phyloP scores from a whole-genome alignment of 1,140 invertebrate genomes.

The Lepidurus arcticus region DNA sequence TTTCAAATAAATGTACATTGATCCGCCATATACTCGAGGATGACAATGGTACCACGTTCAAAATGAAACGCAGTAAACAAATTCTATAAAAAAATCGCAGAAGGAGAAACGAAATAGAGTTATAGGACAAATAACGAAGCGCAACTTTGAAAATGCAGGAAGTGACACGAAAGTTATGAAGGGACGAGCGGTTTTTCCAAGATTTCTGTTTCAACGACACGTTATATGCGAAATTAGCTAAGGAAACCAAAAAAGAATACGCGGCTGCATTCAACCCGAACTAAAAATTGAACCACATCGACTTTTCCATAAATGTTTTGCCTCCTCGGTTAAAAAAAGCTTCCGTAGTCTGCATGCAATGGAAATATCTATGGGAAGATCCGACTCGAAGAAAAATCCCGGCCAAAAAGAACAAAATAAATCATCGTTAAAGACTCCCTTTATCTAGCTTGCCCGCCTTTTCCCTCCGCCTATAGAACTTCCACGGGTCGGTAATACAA shows the following conservation, averaged over 20 bases:
- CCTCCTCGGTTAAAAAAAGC: not conserved
- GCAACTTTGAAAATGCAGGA: slow-evolving; percentile 10
- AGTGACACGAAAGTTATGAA: slow-evolving; percentile 4
- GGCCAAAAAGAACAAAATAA: not conserved
- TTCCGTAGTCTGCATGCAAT: not conserved
- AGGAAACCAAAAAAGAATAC: not conserved
- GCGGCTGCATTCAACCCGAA: not conserved
- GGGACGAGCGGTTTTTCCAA: slow-evolving; percentile 12
- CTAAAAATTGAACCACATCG: slow-evolving; percentile 7
- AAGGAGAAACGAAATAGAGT: not conserved
- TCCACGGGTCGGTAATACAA: not conserved
- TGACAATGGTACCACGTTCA: slow-evolving; percentile 21
- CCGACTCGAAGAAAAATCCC: not conserved
- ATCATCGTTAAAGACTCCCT: not conserved
- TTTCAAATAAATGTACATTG: slow-evolving; percentile 20
- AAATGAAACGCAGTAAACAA: slow-evolving; percentile 9
- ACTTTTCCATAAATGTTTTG: not conserved
- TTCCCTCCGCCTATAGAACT: not conserved
- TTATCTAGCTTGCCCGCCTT: not conserved
- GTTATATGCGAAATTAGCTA: slow-evolving; percentile 10
- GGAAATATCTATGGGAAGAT: slow-evolving; percentile 16
- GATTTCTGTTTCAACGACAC: not conserved
- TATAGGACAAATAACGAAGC: slow-evolving; percentile 22
- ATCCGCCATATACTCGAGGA: slow-evolving; percentile 21
- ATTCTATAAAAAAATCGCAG: not conserved